These are phyloP conservation scores for Carollia perspicillata DNA, from an alignment of 2,113 vertebrate genomes.

Conservation along the genomic window DNA sequence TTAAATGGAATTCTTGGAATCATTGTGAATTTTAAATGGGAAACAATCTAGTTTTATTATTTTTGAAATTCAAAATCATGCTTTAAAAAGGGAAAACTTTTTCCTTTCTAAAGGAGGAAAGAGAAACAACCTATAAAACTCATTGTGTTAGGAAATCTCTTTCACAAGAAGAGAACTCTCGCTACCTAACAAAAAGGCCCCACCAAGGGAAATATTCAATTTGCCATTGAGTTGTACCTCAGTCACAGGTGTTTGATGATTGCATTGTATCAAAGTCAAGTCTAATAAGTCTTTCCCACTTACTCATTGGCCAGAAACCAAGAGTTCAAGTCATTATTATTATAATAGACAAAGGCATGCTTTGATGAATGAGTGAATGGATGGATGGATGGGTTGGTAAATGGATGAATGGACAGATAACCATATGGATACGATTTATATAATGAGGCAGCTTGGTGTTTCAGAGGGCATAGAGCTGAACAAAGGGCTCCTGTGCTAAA, in stretches of 20 bases:
- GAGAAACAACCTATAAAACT: not conserved
- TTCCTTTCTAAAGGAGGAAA: not conserved
- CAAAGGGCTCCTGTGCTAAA: not conserved
- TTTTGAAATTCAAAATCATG: not conserved
- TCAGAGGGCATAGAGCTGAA: not conserved
- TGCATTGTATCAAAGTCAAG: not conserved
- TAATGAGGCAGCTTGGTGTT: not conserved
- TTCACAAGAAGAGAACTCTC: not conserved
- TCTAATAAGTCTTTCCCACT: not conserved
- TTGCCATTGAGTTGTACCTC: not conserved
- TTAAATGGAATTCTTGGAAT: conserved; percentile 18
- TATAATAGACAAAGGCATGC: not conserved
- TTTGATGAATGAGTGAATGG: not conserved
- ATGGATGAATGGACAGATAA: too few species aligned
- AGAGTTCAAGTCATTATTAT: not conserved
- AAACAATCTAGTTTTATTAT: not conserved
- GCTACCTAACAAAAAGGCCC: not conserved
- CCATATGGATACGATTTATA: not conserved
- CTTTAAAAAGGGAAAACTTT: not conserved
- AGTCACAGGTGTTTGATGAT: not conserved
- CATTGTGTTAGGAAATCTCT: not conserved
- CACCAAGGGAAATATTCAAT: not conserved
- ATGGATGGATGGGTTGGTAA: not conserved
- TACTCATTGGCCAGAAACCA: not conserved
- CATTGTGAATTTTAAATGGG: not conserved